phyloP scores from a whole-genome alignment of 2,888 invertebrate genomes.

The Melanostoma mellinum region DNA sequence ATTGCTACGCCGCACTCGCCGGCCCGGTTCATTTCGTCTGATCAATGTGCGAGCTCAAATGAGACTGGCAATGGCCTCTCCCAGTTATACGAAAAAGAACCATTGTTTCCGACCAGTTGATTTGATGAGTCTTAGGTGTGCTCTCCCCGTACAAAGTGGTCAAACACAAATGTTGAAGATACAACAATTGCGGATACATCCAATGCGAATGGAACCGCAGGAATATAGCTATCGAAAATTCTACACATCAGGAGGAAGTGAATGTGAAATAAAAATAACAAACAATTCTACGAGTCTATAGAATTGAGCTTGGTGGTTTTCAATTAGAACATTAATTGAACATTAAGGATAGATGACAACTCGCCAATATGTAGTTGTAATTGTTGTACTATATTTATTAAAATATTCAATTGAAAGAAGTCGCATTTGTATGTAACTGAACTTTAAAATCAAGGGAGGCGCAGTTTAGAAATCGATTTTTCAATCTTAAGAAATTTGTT shows the following conservation, averaged over 20 bases:
- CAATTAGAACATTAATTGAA: constrained; percentile 23
- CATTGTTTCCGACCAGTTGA: constrained; percentile 1
- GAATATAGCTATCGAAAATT: constrained; percentile 12
- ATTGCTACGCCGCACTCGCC: background rate
- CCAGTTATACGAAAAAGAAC: constrained; percentile 11
- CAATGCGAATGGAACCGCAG: background rate
- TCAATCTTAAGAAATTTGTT: too few species aligned
- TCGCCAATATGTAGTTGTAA: background rate
- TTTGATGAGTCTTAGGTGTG: constrained; percentile 3
- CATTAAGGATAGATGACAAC: constrained; percentile 15
- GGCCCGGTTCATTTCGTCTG: constrained; percentile 11
- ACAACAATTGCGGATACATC: background rate
- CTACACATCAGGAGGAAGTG: background rate
- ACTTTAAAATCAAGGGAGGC: too few species aligned
- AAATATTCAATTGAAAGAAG: too few species aligned
- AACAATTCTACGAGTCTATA: constrained; percentile 2
- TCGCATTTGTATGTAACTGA: too few species aligned
- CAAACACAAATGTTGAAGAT: constrained; percentile 4
- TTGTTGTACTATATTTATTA: background rate
- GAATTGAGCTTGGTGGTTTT: constrained; percentile 29
- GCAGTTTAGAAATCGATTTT: too few species aligned
- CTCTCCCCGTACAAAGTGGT: constrained; percentile 8
- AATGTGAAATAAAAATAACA: background rate
- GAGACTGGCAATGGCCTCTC: constrained; percentile 15
- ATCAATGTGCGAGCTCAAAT: constrained; percentile 34